Evolutionary conservation across 1,140 invertebrate species (phyloP).

Genomic region (Magallana angulata): DNA sequence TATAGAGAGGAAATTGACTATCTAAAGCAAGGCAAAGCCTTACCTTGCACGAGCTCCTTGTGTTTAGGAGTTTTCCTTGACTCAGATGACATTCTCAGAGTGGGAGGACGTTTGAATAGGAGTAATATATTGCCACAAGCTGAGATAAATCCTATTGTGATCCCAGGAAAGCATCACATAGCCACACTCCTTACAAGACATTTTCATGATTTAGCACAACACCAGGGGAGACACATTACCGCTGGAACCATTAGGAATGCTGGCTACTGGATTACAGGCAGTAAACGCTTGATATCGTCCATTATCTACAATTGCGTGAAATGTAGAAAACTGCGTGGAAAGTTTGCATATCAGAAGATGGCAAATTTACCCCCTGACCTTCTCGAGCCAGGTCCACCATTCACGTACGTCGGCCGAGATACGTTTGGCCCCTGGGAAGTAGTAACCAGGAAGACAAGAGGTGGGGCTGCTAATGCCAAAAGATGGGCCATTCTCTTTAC

Average conservation of each 20-base stretch:
- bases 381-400: conserved; percentile 20
- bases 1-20: not conserved
- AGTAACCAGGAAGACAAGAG: conserved; percentile 30
- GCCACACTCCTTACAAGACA: not conserved
- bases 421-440: conserved; percentile 53
- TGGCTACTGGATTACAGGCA: not conserved
- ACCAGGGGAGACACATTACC: not conserved
- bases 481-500: conserved; percentile 58
- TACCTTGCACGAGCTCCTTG: not conserved
- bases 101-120: not conserved
- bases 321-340: conserved; percentile 32
- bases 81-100: not conserved
- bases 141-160: not conserved
- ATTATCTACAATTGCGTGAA: conserved; percentile 31
- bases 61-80: not conserved
- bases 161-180: conserved; percentile 13
- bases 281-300: not conserved
- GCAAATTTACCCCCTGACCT: conserved; percentile 45
- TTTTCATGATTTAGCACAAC: not conserved
- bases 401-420: conserved; percentile 17
- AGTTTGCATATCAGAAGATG: conserved; percentile 43
- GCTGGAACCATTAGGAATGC: not conserved
- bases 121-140: not conserved
- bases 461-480: conserved; percentile 46
- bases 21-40: not conserved